Evolutionary conservation across 1,140 invertebrate genomes (phyloP), one percentile per base, ranked within the genome.

Genomic region (Pogonomyrmex californicus): DNA sequence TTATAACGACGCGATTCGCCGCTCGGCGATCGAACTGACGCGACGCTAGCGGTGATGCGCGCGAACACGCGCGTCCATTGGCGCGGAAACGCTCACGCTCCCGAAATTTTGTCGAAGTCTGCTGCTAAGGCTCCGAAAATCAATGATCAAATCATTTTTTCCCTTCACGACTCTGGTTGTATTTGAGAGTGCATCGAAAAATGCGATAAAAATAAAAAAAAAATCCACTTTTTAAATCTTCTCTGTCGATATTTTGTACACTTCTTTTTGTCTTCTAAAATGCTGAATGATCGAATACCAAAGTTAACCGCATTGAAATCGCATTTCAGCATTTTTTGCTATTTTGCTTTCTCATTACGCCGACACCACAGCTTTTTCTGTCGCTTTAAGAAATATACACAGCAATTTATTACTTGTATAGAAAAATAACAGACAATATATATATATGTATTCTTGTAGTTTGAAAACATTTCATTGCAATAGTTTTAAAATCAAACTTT

Each of bases 11-110:
- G 23, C 17, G 68, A 81, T 81, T 54, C 77, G 47, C 36, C 33
- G 44, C 62, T 10, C 41, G 33, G 4, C 77, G 77, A 83, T 83
- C 68, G 66, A 73, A 83, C 79, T 38, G 79, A 44, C 79, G 79
- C 78, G 78, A 81, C 78, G 36, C 33, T 66, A 12, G 62, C 62
- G 33, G n/a, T 36, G 36, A 36, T n/a, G 73, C 10, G 73, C 56
- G 56, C 56, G 73, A 47, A 30, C 5, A 9, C 23, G 66, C 51
- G 51, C 68, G 66, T 6, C 68, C 79, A 83, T 58, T 83, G 79
- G 68, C 79, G 79, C 54, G 54, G 79, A 38, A 14, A 49, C 54
- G 41, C 12, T 3, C 30, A 38, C 41, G 23, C 23, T 23, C 23
- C 12, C 30, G 51, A 71, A 9, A 66, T 14, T 12, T 10, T 4